A percentile compares a stretch with the other conserved stretches of the same genome.
phyloP scores from a whole-genome alignment of 1,140 invertebrate genomes.

The Stratiolaelaps scimitus region DNA sequence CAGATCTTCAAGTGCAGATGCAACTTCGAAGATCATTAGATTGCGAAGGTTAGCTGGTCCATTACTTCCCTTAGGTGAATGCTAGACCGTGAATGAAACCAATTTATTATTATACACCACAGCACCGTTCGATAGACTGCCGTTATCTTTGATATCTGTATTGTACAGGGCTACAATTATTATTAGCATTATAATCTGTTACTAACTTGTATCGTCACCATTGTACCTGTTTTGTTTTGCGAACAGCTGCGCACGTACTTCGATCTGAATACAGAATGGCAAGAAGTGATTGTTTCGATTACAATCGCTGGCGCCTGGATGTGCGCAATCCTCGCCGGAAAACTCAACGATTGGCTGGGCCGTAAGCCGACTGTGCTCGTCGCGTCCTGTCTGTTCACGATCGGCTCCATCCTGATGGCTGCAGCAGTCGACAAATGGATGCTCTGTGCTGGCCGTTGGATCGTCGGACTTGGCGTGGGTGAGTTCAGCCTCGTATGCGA shows the following conservation, averaged over 20 bases:
- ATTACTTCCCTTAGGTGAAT: too few species aligned
- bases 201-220: neutral
- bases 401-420: conserved; percentile 48
- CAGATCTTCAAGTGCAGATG: too few species aligned
- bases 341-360: conserved; percentile 46
- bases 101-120: too few species aligned
- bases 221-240: conserved; percentile 5
- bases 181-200: too few species aligned
- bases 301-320: conserved; percentile 46
- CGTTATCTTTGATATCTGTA: too few species aligned
- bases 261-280: conserved; percentile 44
- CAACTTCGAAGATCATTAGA: too few species aligned
- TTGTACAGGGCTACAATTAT: too few species aligned
- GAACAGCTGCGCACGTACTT: conserved; percentile 41
- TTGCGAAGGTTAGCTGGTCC: too few species aligned
- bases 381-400: conserved; percentile 48
- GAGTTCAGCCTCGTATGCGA: too few species aligned
- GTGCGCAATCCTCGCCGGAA: conserved; percentile 47
- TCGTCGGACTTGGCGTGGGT: conserved; percentile 52
- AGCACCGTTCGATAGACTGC: too few species aligned
- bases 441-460: conserved; percentile 47
- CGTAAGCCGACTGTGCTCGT: conserved; percentile 47
- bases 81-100: too few species aligned
- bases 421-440: conserved; percentile 44
- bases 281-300: conserved; percentile 47